A percentile compares a stretch with the other conserved stretches of the same genome.
These are phyloP conservation scores for Formica selysi DNA, from an alignment of 1,140 invertebrate species.

Conservation along the genomic window DNA sequence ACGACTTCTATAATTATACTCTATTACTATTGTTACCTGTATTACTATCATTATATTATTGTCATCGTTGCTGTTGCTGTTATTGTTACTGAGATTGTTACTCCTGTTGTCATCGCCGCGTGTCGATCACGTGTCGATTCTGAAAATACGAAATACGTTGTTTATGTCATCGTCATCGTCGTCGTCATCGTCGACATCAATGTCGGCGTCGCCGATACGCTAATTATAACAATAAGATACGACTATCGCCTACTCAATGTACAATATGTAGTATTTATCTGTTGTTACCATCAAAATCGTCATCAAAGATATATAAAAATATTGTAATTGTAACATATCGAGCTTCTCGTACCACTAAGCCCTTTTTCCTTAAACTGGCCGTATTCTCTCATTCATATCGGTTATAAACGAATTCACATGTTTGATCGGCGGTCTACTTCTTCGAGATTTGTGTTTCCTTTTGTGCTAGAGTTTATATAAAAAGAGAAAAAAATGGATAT, in stretches of 20 bases:
- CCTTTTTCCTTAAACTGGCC: slow-evolving; percentile 28
- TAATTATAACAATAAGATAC: slow-evolving; percentile 83
- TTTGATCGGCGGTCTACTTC: neutral
- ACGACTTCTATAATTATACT: slow-evolving; percentile 49
- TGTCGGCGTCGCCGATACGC: slow-evolving; percentile 68
- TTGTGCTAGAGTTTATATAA: slow-evolving; percentile 23
- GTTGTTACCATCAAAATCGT: slow-evolving; percentile 87
- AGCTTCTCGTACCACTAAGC: slow-evolving; percentile 34
- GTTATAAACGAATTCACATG: slow-evolving; percentile 18
- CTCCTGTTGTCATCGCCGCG: slow-evolving; percentile 69
- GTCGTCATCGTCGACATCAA: slow-evolving; percentile 53
- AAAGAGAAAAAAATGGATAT: slow-evolving; percentile 3
- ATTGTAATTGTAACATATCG: slow-evolving; percentile 86
- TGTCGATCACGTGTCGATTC: slow-evolving; percentile 46
- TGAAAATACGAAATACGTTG: slow-evolving; percentile 44
- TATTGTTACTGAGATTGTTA: slow-evolving; percentile 72
- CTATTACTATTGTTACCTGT: slow-evolving; percentile 45
- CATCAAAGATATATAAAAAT: slow-evolving; percentile 87
- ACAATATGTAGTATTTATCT: slow-evolving; percentile 87
- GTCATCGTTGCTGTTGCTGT: slow-evolving; percentile 73
- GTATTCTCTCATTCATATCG: slow-evolving; percentile 4
- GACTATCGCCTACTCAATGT: slow-evolving; percentile 87
- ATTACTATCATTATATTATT: slow-evolving; percentile 63
- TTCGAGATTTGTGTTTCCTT: slow-evolving; percentile 5
- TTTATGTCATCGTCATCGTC: slow-evolving; percentile 67